Percentiles rank a stretch among this genome's conserved stretches.
Evolutionary conservation across 2,797 vertebrate genomes (phyloP).

Genomic region (Simalia tracyae): DNA sequence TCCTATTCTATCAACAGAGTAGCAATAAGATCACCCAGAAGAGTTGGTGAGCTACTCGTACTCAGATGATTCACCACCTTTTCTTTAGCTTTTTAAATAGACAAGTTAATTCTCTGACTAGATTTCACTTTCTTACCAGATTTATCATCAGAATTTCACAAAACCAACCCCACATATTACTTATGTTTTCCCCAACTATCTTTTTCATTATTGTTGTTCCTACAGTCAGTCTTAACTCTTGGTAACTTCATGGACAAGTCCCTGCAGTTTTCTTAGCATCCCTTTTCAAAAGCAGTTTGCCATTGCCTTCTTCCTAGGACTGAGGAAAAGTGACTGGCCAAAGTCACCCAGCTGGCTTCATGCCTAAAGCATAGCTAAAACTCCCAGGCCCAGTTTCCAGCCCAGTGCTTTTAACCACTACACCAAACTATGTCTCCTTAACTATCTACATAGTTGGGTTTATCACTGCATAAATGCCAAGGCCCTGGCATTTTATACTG

Average conservation of each 20-base stretch:
- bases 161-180: neutral
- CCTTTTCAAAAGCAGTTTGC: neutral
- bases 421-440: neutral
- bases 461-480: slow-evolving; percentile 2
- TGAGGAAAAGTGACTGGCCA: neutral
- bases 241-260: neutral
- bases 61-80: neutral
- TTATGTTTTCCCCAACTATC: neutral
- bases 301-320: neutral
- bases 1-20: neutral
- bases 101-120: neutral
- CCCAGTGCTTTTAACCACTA: neutral
- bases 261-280: neutral
- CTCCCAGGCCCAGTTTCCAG: neutral
- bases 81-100: neutral
- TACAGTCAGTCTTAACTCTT: neutral
- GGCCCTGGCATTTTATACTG: slow-evolving; percentile 5
- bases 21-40: neutral
- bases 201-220: neutral
- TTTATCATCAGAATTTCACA: neutral
- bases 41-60: neutral
- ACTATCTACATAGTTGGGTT: neutral
- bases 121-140: neutral
- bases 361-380: neutral
- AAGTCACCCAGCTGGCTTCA: neutral